A percentile compares a stretch with the other conserved stretches of the same genome.
These are phyloP conservation scores for Drosophila sucinea DNA, from an alignment of 1,140 invertebrate species.

Conservation along the genomic window DNA sequence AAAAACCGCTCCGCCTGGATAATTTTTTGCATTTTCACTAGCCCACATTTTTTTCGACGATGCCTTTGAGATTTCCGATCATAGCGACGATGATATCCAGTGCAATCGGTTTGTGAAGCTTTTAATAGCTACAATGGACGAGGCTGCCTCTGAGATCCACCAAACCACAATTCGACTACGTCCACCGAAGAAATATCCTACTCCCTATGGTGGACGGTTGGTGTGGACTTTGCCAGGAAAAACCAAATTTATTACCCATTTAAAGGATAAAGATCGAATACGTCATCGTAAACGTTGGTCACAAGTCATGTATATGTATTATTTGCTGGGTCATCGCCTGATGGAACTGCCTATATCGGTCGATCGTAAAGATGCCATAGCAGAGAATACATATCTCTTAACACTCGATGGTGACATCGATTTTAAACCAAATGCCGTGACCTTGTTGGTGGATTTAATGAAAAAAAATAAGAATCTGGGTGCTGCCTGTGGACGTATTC, in stretches of 20 bases:
- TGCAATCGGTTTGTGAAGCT: slow-evolving; percentile 98
- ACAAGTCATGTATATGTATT: slow-evolving; percentile 99
- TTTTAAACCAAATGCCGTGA: slow-evolving; percentile 97
- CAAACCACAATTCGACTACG: slow-evolving; percentile 94
- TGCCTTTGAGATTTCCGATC: slow-evolving; percentile 97
- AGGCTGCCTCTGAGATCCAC: slow-evolving; percentile 97
- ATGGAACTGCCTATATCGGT: slow-evolving; percentile 98
- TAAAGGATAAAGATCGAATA: slow-evolving; percentile 98
- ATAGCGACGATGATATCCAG: slow-evolving; percentile 96
- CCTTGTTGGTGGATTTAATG: slow-evolving; percentile 98
- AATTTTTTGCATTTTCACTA: slow-evolving; percentile 75
- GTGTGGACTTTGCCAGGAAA: slow-evolving; percentile 98
- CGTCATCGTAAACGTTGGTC: slow-evolving; percentile 97
- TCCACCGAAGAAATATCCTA: slow-evolving; percentile 95
- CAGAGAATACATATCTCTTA: slow-evolving; percentile 98
- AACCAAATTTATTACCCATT: slow-evolving; percentile 98
- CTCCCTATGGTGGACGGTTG: slow-evolving; percentile 97
- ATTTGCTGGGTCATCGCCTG: slow-evolving; percentile 95
- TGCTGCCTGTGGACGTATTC: slow-evolving; percentile 98
- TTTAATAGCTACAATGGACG: slow-evolving; percentile 96
- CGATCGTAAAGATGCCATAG: slow-evolving; percentile 96
- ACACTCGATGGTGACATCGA: slow-evolving; percentile 99
- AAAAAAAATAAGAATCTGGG: slow-evolving; percentile 99
- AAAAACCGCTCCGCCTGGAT: not conserved
- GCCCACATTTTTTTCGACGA: slow-evolving; percentile 99